Evolutionary conservation across 2,797 vertebrate genomes (phyloP), one percentile per base, ranked within the genome.

Genomic region (Ibycter americanus): DNA sequence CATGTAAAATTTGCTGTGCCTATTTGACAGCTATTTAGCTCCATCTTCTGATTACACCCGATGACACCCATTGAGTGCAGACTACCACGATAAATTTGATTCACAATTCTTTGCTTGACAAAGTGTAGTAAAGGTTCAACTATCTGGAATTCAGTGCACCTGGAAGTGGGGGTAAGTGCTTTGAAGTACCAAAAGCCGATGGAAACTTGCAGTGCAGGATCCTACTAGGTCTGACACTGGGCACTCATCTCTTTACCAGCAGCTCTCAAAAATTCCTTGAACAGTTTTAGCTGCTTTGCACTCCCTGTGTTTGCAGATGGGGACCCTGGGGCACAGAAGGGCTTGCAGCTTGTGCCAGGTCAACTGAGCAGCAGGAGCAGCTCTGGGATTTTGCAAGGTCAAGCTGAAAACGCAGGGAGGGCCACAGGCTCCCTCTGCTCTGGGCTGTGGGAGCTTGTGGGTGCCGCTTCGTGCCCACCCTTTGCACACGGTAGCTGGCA

Each of bases 381-480:
- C 23, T 21, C 63, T 13, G 47, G 46, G 32, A 22, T 34, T 72
- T 65, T 51, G 16, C 51, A 23, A 0, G 0, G 1, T 52, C 6
- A 8, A 27, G 58, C 9, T 1, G 3, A 44, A 47, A 32, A 29
- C 1, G 5, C 25, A 31, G n/a, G 29, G 32, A 40, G 22, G 46
- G 61, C 13, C 1, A 4, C 3, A 27, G 23, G 55, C 66, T 71
- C 42, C 17, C 49, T 27, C 89, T 21, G 66, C 40, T 34, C 17
- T 2, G 66, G 36, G 58, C 71, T 79, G 55, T 73, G 1, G 4
- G 71, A 76, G 49, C 63, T 8, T 4, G 8, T 4, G 68, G 76
- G 47, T 47, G 34, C 44, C 0, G 0, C 74, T 34, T 51, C 11
- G 46, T 7, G 1, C 74, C 46, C 36, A 4, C 7, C 12, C 31